phyloP scores from a whole-genome alignment of 2,888 invertebrate genomes.

The Torymus texanus region DNA sequence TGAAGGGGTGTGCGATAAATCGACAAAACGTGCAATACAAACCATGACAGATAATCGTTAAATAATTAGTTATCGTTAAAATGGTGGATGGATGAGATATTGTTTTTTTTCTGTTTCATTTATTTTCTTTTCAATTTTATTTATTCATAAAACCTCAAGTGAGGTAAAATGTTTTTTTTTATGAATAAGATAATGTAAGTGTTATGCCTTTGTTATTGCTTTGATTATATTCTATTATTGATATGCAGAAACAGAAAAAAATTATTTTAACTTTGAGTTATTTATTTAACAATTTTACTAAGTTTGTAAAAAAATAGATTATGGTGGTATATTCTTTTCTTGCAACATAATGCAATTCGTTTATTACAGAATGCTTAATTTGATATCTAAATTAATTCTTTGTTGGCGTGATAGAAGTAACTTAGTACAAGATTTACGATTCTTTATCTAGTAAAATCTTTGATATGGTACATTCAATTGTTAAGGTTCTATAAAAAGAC shows the following conservation, averaged over 20 bases:
- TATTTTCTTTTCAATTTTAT: constrained; percentile 14
- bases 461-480: too few relatives aligned
- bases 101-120: constrained; percentile 19
- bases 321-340: too few relatives aligned
- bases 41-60: constrained; percentile 42
- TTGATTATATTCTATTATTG: constrained; percentile 21
- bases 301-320: too few relatives aligned
- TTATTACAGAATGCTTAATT: too few relatives aligned
- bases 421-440: constrained; percentile 57
- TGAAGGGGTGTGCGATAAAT: constrained; percentile 20
- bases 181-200: constrained; percentile 10
- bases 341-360: too few relatives aligned
- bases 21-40: constrained; percentile 45
- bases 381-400: constrained; percentile 29
- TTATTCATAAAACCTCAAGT: neutral
- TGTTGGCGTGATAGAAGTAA: constrained; percentile 60
- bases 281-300: neutral
- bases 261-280: constrained; percentile 28
- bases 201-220: constrained; percentile 30
- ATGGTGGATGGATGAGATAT: neutral
- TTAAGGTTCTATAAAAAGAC: too few relatives aligned
- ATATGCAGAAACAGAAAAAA: constrained; percentile 15
- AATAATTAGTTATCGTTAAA: constrained; percentile 29
- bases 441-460: too few relatives aligned
- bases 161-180: constrained; percentile 1